phyloP scores from a whole-genome alignment of 2,888 invertebrate genomes.

The Hypercompe scribonia region DNA sequence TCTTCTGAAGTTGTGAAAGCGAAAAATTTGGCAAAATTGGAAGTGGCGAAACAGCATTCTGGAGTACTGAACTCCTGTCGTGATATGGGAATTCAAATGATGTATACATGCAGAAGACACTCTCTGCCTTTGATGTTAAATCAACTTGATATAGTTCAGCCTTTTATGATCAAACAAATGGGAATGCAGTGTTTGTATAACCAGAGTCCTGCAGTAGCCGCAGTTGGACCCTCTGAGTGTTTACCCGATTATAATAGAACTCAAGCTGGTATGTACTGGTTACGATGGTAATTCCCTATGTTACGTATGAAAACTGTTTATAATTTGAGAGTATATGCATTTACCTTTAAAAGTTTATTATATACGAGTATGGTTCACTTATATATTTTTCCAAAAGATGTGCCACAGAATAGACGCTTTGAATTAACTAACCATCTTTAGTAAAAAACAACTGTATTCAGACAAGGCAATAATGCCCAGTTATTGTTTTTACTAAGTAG shows the following conservation, averaged over 20 bases:
- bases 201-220: conserved; percentile 74
- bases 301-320: neutral
- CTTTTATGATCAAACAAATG: conserved; percentile 41
- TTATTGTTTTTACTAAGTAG: neutral
- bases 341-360: neutral
- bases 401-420: neutral
- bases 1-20: conserved; percentile 67
- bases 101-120: conserved; percentile 61
- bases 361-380: neutral
- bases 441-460: neutral
- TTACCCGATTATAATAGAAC: conserved; percentile 74
- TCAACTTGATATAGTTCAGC: conserved; percentile 28
- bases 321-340: neutral
- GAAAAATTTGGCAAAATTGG: conserved; percentile 62
- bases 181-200: conserved; percentile 51
- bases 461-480: too few relatives aligned
- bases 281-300: conserved; percentile 56
- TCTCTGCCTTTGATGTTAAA: conserved; percentile 25
- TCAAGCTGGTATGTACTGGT: conserved; percentile 72
- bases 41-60: conserved; percentile 58
- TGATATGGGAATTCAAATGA: conserved; percentile 71
- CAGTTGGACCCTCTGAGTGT: conserved; percentile 76
- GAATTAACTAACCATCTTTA: neutral
- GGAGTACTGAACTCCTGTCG: conserved; percentile 64
- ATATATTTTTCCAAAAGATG: neutral